Conservation (phyloP, 2,113 vertebrate species). For the Petromus typicus region DNA sequence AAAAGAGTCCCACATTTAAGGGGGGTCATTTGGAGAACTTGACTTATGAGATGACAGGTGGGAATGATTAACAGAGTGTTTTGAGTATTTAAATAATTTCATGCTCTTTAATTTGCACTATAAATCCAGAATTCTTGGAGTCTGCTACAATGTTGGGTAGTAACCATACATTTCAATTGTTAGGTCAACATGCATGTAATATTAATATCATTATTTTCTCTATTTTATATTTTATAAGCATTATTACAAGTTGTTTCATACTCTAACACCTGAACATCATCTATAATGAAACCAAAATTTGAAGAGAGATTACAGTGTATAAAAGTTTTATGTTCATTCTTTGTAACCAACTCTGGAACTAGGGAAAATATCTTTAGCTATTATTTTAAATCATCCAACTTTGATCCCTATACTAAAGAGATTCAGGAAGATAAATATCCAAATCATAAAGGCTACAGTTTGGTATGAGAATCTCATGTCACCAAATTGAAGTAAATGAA, state of each 20-base stretch:
- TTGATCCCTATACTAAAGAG: neutral
- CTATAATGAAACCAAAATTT: neutral
- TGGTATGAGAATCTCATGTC: neutral
- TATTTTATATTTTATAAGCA: neutral
- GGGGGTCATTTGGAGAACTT: neutral
- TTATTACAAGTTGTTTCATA: neutral
- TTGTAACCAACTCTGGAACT: neutral
- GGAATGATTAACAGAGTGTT: neutral
- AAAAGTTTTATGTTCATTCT: neutral
- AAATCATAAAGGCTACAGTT: neutral
- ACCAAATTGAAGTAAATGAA: neutral
- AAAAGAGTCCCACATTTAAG: neutral
- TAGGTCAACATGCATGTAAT: neutral
- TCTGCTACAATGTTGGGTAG: neutral
- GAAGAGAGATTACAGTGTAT: neutral
- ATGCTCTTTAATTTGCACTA: neutral
- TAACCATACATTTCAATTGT: neutral
- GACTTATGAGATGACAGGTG: neutral
- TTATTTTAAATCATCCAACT: neutral
- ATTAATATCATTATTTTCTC: neutral
- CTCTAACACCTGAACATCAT: neutral
- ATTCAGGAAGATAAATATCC: neutral
- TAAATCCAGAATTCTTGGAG: neutral
- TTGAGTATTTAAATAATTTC: neutral
- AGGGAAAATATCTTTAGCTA: neutral